A percentile compares a stretch with the other conserved stretches of the same genome.
phyloP scores from a whole-genome alignment of 2,113 vertebrate species.

The Taurulus bubalis region DNA sequence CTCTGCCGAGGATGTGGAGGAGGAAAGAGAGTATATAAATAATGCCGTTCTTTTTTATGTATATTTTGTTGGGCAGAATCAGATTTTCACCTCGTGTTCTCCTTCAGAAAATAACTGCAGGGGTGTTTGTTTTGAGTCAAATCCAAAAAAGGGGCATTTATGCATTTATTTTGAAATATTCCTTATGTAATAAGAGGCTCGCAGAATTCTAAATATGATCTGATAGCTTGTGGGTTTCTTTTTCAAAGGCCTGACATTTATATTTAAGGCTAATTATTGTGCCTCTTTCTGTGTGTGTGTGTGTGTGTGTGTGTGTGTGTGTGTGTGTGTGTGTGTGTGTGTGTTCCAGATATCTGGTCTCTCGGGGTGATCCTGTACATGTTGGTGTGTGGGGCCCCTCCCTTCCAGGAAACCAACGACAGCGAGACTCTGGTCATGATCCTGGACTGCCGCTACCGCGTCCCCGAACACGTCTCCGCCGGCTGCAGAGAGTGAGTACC shows the following conservation, averaged over 20 bases:
- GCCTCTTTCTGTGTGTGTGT: constrained; percentile 49
- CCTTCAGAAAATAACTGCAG: not conserved
- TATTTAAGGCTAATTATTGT: constrained; percentile 34
- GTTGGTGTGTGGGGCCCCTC: constrained; percentile 90
- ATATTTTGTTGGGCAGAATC: not conserved
- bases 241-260: constrained; percentile 33
- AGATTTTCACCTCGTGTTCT: not conserved
- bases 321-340: constrained; percentile 50
- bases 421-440: constrained; percentile 94
- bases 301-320: constrained; percentile 60
- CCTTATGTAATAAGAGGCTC: not conserved
- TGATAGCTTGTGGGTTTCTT: constrained; percentile 10
- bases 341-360: constrained; percentile 90
- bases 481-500: constrained; percentile 87
- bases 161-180: constrained; percentile 15
- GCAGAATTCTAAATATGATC: constrained; percentile 20
- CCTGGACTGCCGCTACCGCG: constrained; percentile 89
- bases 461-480: constrained; percentile 84
- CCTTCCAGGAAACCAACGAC: constrained; percentile 93
- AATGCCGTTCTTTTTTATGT: not conserved
- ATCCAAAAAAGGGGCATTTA: not conserved
- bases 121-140: not conserved
- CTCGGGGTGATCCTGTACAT: constrained; percentile 93
- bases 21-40: not conserved
- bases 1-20: not conserved